These are phyloP conservation scores for Drosophila ercepeae DNA, from an alignment of 1,140 invertebrate genomes.

Conservation along the genomic window DNA sequence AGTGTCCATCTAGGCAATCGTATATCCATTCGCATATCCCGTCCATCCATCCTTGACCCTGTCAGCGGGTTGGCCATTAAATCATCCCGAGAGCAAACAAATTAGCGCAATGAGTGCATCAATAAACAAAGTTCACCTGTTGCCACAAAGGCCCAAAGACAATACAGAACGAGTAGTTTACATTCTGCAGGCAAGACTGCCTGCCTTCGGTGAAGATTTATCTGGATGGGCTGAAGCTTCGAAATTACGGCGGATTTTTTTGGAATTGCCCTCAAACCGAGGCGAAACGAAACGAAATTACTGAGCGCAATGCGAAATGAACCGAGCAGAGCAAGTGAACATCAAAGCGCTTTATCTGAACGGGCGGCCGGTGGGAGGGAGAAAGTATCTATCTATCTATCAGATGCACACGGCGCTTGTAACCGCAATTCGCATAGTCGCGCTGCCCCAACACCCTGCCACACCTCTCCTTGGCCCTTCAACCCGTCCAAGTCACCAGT, in stretches of 20 bases:
- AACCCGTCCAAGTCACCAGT: slow-evolving; percentile 38
- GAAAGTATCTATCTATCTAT: slow-evolving; percentile 44
- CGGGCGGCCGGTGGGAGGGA: slow-evolving; percentile 13
- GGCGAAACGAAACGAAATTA: slow-evolving; percentile 38
- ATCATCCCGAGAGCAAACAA: slow-evolving; percentile 46
- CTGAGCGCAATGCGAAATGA: slow-evolving; percentile 46
- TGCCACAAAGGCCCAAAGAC: slow-evolving; percentile 27
- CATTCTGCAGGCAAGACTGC: neutral
- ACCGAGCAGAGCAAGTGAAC: slow-evolving; percentile 52
- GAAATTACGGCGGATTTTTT: slow-evolving; percentile 56
- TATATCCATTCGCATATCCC: slow-evolving; percentile 1
- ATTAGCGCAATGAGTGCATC: slow-evolving; percentile 47
- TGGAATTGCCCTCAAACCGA: slow-evolving; percentile 31
- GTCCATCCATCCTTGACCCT: slow-evolving; percentile 29
- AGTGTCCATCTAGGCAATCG: neutral
- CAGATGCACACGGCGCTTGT: slow-evolving; percentile 58
- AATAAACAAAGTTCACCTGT: slow-evolving; percentile 61
- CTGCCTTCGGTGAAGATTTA: slow-evolving; percentile 8
- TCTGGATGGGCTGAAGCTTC: slow-evolving; percentile 12
- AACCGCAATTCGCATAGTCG: slow-evolving; percentile 64
- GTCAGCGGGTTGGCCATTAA: slow-evolving; percentile 34
- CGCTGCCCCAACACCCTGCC: neutral
- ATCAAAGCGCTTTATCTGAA: slow-evolving; percentile 52
- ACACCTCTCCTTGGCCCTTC: neutral
- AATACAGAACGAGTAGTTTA: slow-evolving; percentile 12